Evolutionary conservation across 2,113 vertebrate genomes (phyloP).

Genomic region (Odontesthes bonariensis): DNA sequence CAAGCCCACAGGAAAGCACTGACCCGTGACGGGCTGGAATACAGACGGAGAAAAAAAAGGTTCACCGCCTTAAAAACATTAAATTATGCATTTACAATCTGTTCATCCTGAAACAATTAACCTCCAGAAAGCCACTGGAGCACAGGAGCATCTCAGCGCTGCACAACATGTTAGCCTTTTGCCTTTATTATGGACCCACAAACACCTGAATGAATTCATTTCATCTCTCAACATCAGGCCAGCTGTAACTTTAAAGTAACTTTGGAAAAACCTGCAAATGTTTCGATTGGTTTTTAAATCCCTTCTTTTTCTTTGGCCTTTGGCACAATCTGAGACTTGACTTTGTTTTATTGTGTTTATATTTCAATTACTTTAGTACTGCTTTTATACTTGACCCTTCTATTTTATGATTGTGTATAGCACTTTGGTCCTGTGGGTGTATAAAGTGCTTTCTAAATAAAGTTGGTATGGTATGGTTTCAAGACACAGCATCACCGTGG

Average conservation of each 20-base stretch:
- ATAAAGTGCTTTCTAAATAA: too few species aligned
- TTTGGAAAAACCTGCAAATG: too few species aligned
- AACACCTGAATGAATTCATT: conserved; percentile 23
- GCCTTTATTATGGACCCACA: background rate
- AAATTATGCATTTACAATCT: conserved; percentile 58
- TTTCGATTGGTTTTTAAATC: too few species aligned
- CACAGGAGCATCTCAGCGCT: conserved; percentile 22
- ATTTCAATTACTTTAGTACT: too few species aligned
- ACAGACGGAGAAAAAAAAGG: background rate
- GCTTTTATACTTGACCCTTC: too few species aligned
- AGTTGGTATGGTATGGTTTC: too few species aligned
- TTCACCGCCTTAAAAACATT: conserved; percentile 54
- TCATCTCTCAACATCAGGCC: background rate
- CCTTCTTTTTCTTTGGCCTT: too few species aligned
- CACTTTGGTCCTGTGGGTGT: too few species aligned
- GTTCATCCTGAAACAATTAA: conserved; percentile 60
- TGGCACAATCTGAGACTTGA: too few species aligned
- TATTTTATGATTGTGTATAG: too few species aligned
- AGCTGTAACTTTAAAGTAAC: background rate
- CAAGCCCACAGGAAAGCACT: conserved; percentile 59
- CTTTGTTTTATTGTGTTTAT: too few species aligned
- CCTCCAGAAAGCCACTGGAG: conserved; percentile 47
- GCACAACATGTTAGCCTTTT: conserved; percentile 11
- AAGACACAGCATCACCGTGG: too few species aligned
- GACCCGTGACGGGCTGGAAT: conserved; percentile 46